Evolutionary conservation across 2,888 invertebrate species (phyloP), one percentile per base, ranked within the genome.

Genomic region (Mechanitis messenoides): DNA sequence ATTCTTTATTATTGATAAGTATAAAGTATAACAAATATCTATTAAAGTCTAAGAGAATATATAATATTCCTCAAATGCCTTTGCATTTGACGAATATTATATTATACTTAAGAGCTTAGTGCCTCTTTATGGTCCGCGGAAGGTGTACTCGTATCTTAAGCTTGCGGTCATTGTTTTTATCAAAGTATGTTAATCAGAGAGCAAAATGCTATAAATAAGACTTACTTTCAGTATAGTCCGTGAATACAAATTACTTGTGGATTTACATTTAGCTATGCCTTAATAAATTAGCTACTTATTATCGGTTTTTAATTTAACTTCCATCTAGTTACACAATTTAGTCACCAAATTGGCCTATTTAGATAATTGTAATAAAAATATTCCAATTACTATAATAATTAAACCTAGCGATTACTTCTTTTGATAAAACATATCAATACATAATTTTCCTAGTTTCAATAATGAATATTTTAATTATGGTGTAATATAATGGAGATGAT

Each of bases 211-310:
- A 63, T 63, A 63, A 63, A 63, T 60, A 55, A 55, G 55, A 45
- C 58, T 63, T 61, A 60, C 58, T 56, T 60, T 58, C 58, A 56
- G 58, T 55, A 53, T 55, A 57, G 53, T 60, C 68, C 67, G 68
- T 71, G 65, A 61, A 60, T 65, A 60, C 62, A 58, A 59, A 68
- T 64, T 54, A 57, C 54, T 20, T 20, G 20, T 20, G 20, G 20
- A 20, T 20, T 20, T 20, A 20, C 20, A 20, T 20, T 20, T 20
- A 20, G 20, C 20, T 33, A 56, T 60, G 56, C 58, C 45, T 50
- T 65, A 58, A 61, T 61, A 64, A 64, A 64, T 61, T 58, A 64
- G 53, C 53, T 42, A 61, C 45, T 61, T 45, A 58, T 61, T 64
- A 53, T 56, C 45, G 53, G 55, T 58, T 55, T 53, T 50, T 35